Evolutionary conservation across 1,140 invertebrate species (phyloP), one percentile per base, ranked within the genome.

Genomic region (Coelopa frigida): DNA sequence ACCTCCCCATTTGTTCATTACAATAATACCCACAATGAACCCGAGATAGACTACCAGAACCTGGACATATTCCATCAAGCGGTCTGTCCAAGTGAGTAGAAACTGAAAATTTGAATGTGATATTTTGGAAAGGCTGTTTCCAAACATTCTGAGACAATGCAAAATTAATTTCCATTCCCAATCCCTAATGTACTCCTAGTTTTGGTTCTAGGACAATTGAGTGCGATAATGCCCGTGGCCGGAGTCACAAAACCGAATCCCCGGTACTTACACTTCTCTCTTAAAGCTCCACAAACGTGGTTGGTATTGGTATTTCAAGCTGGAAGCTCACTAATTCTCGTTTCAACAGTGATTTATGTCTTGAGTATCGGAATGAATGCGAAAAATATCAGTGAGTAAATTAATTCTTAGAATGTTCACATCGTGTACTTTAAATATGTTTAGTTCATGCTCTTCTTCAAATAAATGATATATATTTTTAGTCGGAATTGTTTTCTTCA

Each of bases 401-500:
- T n/a, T n/a, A n/a, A n/a, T n/a, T n/a, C n/a, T n/a, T n/a, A n/a
- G n/a, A n/a, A n/a, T n/a, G n/a, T n/a, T n/a, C n/a, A n/a, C n/a
- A n/a, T n/a, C n/a, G n/a, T n/a, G n/a, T n/a, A n/a, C n/a, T n/a
- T n/a, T n/a, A n/a, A 14, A 22, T 24, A 7, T 12, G 0, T 36
- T 6, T 14, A 6, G n/a, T n/a, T n/a, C n/a, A n/a, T n/a, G n/a
- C n/a, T n/a, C n/a, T n/a, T n/a, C n/a, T n/a, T n/a, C n/a, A n/a
- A n/a, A n/a, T n/a, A n/a, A n/a, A n/a, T n/a, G n/a, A n/a, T n/a
- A n/a, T n/a, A n/a, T n/a, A n/a, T n/a, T n/a, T n/a, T n/a, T n/a
- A 67, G 63, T 61, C 14, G 64, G 63, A n/a, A 29, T 59, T n/a
- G n/a, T 62, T 5, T 49, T 44, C 59, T 68, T 48, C 61, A 54